Percentiles rank a stretch among this genome's conserved stretches.
These are phyloP conservation scores for Pseudotriccus pelzelni DNA, from an alignment of 2,797 vertebrate genomes.

Conservation along the genomic window DNA sequence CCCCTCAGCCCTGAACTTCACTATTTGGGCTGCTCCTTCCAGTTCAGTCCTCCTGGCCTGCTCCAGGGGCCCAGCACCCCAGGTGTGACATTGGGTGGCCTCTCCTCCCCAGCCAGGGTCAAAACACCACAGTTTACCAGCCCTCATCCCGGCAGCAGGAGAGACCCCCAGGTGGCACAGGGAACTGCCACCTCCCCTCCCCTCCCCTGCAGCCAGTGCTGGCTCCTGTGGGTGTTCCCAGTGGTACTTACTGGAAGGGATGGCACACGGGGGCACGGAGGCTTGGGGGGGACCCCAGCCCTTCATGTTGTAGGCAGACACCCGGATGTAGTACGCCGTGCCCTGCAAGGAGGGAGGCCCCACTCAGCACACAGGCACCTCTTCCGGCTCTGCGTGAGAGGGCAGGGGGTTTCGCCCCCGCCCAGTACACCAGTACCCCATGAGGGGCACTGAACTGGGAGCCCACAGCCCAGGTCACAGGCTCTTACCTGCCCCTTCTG, in stretches of 20 bases:
- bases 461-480: fast-evolving
- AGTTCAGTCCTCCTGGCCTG: not conserved
- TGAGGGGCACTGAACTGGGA: not conserved
- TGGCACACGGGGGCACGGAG: slow-evolving; percentile 81
- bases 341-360: slow-evolving; percentile 76
- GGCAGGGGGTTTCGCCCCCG: not conserved
- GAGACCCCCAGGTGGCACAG: fast-evolving
- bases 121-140: too few relatives aligned
- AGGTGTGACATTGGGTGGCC: not conserved
- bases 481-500: not conserved
- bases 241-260: slow-evolving; percentile 87
- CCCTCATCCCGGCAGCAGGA: not conserved
- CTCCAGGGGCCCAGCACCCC: not conserved
- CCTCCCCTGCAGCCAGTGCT: fast-evolving
- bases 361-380: not conserved
- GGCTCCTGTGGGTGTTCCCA: fast-evolving
- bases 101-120: too few relatives aligned
- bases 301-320: slow-evolving; percentile 93
- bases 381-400: fast-evolving
- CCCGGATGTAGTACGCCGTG: slow-evolving; percentile 83
- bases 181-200: not conserved
- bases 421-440: not conserved
- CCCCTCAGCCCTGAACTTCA: not conserved
- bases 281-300: slow-evolving; percentile 85
- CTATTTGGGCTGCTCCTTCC: not conserved